These are phyloP conservation scores for Acanthosepion esculentum DNA, from an alignment of 2,888 invertebrate species.

Conservation along the genomic window DNA sequence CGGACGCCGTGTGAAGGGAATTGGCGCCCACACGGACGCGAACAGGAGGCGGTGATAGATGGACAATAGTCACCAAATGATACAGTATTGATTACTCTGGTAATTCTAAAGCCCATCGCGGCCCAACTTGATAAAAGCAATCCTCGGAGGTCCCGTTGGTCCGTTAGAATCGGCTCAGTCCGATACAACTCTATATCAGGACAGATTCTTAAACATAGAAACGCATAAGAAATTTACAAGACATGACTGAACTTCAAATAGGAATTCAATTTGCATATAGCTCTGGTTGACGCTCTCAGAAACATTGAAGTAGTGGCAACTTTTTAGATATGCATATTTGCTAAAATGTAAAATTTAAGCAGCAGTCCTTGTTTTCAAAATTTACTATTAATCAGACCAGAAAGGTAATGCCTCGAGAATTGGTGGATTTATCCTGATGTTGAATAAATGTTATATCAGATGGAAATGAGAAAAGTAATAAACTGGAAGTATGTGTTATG, in stretches of 20 bases:
- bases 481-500: no score
- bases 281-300: background rate
- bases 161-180: background rate
- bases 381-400: no score
- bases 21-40: background rate
- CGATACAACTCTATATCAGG: background rate
- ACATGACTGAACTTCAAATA: background rate
- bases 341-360: no score
- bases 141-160: background rate
- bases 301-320: background rate
- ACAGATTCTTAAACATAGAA: background rate
- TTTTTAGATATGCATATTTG: no score
- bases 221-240: background rate
- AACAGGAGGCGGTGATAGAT: background rate
- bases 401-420: no score
- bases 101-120: background rate
- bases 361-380: no score
- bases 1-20: background rate
- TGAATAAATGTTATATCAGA: no score
- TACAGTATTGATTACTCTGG: background rate
- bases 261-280: background rate
- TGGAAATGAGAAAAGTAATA: no score
- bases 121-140: background rate
- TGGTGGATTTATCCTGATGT: no score
- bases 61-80: background rate